Evolutionary conservation across 35 echinoderm and acorn worm genomes (phyloP).

Genomic region (Holothuria glaberrima): DNA sequence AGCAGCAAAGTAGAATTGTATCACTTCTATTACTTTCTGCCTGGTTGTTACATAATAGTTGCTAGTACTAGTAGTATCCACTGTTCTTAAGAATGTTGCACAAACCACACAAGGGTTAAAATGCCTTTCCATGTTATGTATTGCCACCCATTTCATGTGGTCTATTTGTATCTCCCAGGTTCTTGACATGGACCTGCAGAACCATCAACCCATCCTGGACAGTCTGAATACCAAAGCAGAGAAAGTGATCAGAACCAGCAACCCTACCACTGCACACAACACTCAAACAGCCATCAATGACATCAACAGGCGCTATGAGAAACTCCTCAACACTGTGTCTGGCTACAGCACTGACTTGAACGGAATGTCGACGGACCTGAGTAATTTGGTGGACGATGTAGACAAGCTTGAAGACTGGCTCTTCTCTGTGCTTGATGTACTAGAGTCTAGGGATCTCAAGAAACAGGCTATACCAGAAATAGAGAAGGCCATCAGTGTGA

Average conservation of each 20-base stretch:
- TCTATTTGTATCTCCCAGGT: conserved; percentile 39
- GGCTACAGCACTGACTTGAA: conserved; percentile 75
- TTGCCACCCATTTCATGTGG: too few species aligned
- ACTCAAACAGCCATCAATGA: conserved; percentile 63
- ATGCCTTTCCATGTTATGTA: too few species aligned
- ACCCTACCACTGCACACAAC: conserved; percentile 78
- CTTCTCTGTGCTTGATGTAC: conserved; percentile 78
- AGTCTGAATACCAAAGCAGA: conserved; percentile 61
- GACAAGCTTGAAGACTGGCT: conserved; percentile 96
- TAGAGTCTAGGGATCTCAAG: conserved; percentile 93
- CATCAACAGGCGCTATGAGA: conserved; percentile 77
- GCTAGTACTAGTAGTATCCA: too few species aligned
- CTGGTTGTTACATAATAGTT: too few species aligned
- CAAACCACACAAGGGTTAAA: too few species aligned
- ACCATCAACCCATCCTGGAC: conserved; percentile 79
- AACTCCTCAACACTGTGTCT: conserved; percentile 36
- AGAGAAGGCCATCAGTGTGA: conserved; percentile 81
- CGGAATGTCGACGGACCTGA: conserved; percentile 72
- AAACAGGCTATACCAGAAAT: conserved; percentile 87
- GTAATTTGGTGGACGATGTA: conserved; percentile 85
- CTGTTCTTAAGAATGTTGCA: too few species aligned
- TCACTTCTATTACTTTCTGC: too few species aligned
- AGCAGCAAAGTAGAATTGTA: too few species aligned
- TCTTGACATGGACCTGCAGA: conserved; percentile 85
- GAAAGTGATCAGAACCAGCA: conserved; percentile 68